These are phyloP conservation scores for Coptodon rendalli DNA, from an alignment of 2,113 vertebrate species.

Conservation along the genomic window DNA sequence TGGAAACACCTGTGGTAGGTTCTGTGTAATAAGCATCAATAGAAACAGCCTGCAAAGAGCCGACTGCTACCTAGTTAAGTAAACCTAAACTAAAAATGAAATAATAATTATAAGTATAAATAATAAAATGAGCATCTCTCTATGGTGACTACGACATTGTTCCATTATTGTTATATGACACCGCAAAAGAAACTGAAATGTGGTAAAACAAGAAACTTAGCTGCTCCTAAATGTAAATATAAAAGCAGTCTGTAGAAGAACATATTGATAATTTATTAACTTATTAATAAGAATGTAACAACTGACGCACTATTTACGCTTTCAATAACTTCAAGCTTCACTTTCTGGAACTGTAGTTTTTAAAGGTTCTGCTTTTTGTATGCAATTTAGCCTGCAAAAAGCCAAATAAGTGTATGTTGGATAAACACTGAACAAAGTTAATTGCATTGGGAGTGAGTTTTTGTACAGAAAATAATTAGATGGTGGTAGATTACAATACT, in stretches of 20 bases:
- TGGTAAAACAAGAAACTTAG: background rate
- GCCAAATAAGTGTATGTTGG: background rate
- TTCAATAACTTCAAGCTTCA: background rate
- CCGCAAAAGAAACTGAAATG: background rate
- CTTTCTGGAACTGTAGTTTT: background rate
- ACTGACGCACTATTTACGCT: accelerated
- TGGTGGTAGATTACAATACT: background rate
- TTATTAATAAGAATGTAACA: background rate
- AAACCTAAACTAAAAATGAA: accelerated
- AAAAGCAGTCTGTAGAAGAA: background rate
- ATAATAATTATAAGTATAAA: background rate
- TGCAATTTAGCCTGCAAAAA: background rate
- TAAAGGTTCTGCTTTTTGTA: background rate
- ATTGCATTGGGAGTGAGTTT: background rate
- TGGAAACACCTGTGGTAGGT: background rate
- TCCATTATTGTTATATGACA: background rate
- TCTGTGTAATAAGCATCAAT: background rate
- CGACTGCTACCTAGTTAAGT: background rate
- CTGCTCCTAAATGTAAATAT: background rate
- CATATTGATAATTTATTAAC: background rate
- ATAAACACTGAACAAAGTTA: no score
- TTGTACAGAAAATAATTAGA: background rate
- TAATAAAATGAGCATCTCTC: background rate
- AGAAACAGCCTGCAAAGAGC: background rate
- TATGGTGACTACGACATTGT: background rate